Evolutionary conservation across 2,113 vertebrate genomes (phyloP).

Genomic region (Antigone vipio): DNA sequence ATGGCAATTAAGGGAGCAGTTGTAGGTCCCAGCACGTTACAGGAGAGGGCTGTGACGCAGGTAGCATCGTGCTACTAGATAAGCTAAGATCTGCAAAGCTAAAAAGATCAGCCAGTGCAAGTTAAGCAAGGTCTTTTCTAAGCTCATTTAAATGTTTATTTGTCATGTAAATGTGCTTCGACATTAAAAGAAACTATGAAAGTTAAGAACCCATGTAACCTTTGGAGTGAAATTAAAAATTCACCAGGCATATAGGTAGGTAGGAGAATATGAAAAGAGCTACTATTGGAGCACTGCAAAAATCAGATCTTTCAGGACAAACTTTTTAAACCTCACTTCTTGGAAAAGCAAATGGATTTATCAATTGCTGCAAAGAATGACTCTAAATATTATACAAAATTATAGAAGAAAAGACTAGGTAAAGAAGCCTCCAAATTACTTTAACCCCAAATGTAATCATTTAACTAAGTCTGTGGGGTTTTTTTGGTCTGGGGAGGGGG

Average conservation of each 20-base stretch:
- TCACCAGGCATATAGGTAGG: accelerated
- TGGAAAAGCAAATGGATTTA: background rate
- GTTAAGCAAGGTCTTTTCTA: background rate
- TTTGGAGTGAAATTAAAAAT: background rate
- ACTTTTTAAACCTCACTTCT: background rate
- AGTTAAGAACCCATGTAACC: background rate
- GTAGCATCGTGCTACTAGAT: background rate
- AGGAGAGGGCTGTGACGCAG: accelerated
- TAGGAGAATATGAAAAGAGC: background rate
- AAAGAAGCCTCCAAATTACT: background rate
- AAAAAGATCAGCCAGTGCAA: background rate
- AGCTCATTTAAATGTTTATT: background rate
- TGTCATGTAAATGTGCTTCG: background rate
- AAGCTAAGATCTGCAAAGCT: background rate
- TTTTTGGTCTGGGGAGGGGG: accelerated
- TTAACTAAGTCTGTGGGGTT: background rate
- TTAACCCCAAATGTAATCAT: background rate
- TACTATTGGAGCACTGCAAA: background rate
- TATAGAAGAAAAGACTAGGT: background rate
- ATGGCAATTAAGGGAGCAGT: background rate
- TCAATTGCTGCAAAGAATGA: background rate
- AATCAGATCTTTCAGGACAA: background rate
- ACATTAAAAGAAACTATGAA: background rate
- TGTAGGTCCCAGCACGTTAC: background rate
- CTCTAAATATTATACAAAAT: background rate